Percentiles rank a stretch among this genome's conserved stretches.
Evolutionary conservation across 2,113 vertebrate genomes (phyloP).

Genomic region (Scytalopus superciliaris): DNA sequence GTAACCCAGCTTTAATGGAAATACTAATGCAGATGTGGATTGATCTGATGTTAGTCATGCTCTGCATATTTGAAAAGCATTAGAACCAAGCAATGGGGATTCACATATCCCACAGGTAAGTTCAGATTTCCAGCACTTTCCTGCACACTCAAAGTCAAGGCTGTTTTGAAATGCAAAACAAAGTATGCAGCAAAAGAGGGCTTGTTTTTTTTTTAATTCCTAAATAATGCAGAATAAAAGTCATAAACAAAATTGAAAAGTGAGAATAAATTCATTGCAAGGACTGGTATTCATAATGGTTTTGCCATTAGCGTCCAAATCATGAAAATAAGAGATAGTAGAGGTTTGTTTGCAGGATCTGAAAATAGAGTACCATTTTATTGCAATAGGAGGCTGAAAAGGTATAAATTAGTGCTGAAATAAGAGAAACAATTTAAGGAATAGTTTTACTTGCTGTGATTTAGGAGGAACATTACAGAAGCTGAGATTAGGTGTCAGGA

Average conservation of each 20-base stretch:
- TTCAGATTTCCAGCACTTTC: neutral
- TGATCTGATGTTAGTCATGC: neutral
- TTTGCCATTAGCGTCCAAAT: neutral
- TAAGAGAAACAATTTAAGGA: neutral
- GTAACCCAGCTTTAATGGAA: neutral
- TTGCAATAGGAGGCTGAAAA: neutral
- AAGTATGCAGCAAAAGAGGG: neutral
- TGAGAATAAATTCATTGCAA: neutral
- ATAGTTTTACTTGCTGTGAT: neutral
- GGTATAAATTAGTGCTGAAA: neutral
- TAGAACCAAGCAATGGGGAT: neutral
- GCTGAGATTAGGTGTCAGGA: neutral
- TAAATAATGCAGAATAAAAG: neutral
- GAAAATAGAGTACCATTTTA: neutral
- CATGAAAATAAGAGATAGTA: neutral
- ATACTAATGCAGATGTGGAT: neutral
- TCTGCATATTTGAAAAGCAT: neutral
- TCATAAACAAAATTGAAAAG: neutral
- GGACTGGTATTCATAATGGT: neutral
- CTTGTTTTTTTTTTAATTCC: neutral
- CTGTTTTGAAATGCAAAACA: neutral
- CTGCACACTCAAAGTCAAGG: neutral
- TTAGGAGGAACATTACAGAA: neutral
- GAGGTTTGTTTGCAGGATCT: neutral
- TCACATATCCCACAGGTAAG: neutral